Evolutionary conservation across 1,140 invertebrate species (phyloP).

Genomic region (Eriocheir sinensis): DNA sequence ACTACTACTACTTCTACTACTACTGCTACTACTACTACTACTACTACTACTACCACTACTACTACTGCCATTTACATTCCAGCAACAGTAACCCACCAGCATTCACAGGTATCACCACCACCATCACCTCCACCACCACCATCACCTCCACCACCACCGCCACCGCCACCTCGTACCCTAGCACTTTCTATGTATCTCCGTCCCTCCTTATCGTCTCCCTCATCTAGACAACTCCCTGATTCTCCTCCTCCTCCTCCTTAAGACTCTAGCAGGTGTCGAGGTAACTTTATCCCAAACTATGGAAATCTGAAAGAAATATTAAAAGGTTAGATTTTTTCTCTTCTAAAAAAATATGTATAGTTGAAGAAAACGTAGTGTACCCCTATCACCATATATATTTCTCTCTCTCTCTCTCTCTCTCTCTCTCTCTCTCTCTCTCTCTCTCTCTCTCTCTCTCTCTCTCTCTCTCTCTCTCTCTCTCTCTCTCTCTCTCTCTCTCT

Average conservation of each 20-base stretch:
- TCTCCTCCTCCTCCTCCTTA: background rate
- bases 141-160: background rate
- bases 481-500: background rate
- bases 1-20: background rate
- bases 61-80: background rate
- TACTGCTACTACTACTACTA: slow-evolving; percentile 4
- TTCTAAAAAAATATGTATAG: background rate
- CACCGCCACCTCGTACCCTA: too few relatives aligned
- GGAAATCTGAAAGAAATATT: background rate
- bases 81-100: background rate
- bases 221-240: background rate
- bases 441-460: slow-evolving; percentile 34
- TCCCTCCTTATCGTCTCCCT: background rate
- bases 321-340: background rate
- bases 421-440: slow-evolving; percentile 50
- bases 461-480: background rate
- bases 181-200: background rate
- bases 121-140: background rate
- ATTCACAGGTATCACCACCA: background rate
- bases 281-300: background rate
- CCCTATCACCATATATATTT: background rate
- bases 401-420: slow-evolving; percentile 50
- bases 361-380: background rate
- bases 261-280: background rate
- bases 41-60: slow-evolving; percentile 15